Percentiles rank a stretch among this genome's conserved stretches.
phyloP scores from a whole-genome alignment of 1,140 invertebrate genomes.

The Eulimnadia texana region DNA sequence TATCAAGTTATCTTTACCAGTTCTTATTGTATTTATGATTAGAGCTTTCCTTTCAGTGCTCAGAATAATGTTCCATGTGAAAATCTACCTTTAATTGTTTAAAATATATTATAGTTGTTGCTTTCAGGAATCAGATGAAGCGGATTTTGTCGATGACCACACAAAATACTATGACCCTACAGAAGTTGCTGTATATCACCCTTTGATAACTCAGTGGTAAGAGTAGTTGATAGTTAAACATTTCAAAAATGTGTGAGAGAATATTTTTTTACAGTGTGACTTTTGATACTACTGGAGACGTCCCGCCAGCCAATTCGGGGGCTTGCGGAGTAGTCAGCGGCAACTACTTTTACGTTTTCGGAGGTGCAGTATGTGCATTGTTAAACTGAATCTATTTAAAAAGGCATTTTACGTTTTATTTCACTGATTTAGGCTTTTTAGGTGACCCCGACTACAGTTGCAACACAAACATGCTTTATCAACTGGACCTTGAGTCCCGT shows the following conservation, averaged over 20 bases:
- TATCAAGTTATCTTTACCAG: too few relatives aligned
- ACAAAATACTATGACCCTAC: conserved; percentile 18
- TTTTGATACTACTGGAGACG: conserved; percentile 20
- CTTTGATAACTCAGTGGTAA: conserved; percentile 27
- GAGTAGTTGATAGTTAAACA: not conserved
- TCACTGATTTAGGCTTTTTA: not conserved
- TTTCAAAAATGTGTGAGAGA: not conserved
- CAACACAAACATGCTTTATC: conserved; percentile 27
- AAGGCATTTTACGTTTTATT: not conserved
- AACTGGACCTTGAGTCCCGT: conserved; percentile 26
- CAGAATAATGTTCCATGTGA: too few relatives aligned
- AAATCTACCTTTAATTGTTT: not conserved
- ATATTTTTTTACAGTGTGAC: conserved; percentile 16
- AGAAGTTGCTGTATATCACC: conserved; percentile 28
- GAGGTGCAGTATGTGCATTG: conserved; percentile 24
- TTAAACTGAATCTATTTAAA: not conserved
- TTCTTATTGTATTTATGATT: too few relatives aligned
- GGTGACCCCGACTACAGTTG: conserved; percentile 17
- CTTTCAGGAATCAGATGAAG: not conserved
- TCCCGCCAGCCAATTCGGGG: conserved; percentile 29
- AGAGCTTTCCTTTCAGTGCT: too few relatives aligned
- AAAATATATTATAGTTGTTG: not conserved
- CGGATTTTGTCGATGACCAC: not conserved
- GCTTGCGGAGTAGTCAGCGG: conserved; percentile 26
- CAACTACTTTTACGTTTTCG: conserved; percentile 31